Evolutionary conservation across 37 sponge, comb jelly and placozoan genomes (phyloP).

Genomic region (Corticium candelabrum): DNA sequence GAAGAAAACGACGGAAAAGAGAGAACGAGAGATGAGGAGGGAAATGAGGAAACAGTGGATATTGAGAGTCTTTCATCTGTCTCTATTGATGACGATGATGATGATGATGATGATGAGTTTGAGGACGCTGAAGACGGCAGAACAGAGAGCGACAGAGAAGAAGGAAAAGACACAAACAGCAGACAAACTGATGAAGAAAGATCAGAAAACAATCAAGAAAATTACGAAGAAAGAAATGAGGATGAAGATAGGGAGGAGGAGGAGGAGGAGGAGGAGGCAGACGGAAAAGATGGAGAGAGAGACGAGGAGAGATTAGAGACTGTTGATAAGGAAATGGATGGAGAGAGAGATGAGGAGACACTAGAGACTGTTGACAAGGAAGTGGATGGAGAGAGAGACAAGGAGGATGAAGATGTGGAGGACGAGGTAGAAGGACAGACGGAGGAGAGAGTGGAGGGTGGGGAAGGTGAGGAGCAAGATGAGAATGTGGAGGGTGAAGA

Average conservation of each 20-base stretch:
- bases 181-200: too few relatives aligned
- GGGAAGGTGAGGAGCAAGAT: neutral
- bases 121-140: too few relatives aligned
- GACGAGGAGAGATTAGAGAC: neutral
- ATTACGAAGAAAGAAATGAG: too few relatives aligned
- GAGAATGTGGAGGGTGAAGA: neutral
- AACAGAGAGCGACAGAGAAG: too few relatives aligned
- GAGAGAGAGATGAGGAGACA: neutral
- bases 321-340: neutral
- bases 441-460: neutral
- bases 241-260: too few relatives aligned
- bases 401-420: neutral
- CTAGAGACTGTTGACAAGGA: neutral
- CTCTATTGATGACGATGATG: too few relatives aligned
- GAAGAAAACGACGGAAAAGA: neutral
- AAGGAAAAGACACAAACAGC: too few relatives aligned
- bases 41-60: neutral
- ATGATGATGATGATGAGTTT: too few relatives aligned
- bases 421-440: neutral
- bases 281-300: neutral
- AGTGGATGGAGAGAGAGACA: neutral
- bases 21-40: neutral
- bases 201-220: too few relatives aligned
- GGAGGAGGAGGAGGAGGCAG: neutral
- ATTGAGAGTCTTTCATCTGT: too few relatives aligned